Base-by-base conservation (phyloP, 2,888 invertebrate genomes). In the Apamea sordens region DNA sequence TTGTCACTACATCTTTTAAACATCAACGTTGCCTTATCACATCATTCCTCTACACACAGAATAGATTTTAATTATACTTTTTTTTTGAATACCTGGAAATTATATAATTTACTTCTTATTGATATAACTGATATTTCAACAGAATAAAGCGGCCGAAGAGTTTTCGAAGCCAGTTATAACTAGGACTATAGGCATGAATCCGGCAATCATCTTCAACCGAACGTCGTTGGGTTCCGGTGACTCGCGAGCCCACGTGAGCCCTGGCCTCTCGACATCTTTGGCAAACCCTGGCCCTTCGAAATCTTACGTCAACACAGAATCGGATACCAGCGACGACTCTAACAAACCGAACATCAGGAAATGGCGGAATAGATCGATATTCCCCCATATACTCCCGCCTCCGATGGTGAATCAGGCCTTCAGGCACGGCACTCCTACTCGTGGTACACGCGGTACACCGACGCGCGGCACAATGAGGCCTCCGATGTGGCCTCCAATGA, bases 121-220 rank as follows among this genome's bases (percentile, higher is more conserved):
- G 24, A 68, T 36, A 50, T 36, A 28, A 28, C 44, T 64, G 1
- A 15, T 71, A 21, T 84, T 64, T 81, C 71, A 50, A 79, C 90
- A 89, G 88, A 86, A 83, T 59, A 90, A 86, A 83, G 63, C 73
- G 3, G 50, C 83, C 0, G 89, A 90, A 3, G 89, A 90, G 8
- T 86, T 87, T 0, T 73, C 64, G 73, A 24, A 24, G 68, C 85
- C 88, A 2, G 44, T 85, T 6, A 90, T 92, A 44, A 92, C 86
- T 2, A 87, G 93, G 71, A 92, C 91, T 0, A 83, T 92, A 41
- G 88, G 92, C 82, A 83, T 91, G 65, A 88, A 76, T 18, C 82
- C 88, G 0, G 65, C 75, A 13, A 41, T 68, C 41, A 36, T 69
- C 10, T 78, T 69, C 73, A 83, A 68, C 59, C 71, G 47, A 63